A percentile compares a stretch with the other conserved stretches of the same genome.
Evolutionary conservation across 1,140 invertebrate species (phyloP).

Genomic region (Zaprionus ornatus): DNA sequence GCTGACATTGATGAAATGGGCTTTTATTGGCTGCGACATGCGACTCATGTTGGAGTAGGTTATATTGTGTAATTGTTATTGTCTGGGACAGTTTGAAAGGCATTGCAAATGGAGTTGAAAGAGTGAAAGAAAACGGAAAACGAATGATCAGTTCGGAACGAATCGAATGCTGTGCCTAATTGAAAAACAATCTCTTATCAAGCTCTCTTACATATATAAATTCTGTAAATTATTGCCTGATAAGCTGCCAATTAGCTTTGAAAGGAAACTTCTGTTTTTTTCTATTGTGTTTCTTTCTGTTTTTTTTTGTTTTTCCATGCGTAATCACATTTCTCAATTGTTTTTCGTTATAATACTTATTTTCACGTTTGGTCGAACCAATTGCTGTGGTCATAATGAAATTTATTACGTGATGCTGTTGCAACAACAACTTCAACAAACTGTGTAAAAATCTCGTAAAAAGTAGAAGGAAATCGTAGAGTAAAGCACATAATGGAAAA

Average conservation of each 20-base stretch:
- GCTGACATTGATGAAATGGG: slow-evolving; percentile 75
- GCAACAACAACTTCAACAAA: slow-evolving; percentile 26
- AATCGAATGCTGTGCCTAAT: slow-evolving; percentile 6
- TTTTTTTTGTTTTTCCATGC: background rate
- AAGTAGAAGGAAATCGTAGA: slow-evolving; percentile 48
- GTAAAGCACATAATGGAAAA: slow-evolving; percentile 44
- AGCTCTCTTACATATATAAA: background rate
- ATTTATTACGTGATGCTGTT: slow-evolving; percentile 69
- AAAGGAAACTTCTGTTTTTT: background rate
- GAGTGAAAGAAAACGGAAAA: background rate
- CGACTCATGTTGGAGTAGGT: slow-evolving; percentile 41
- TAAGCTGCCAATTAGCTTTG: slow-evolving; percentile 13
- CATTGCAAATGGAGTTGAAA: slow-evolving; percentile 48
- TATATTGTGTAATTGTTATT: slow-evolving; percentile 65
- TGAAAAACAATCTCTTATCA: slow-evolving; percentile 15
- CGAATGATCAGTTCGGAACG: slow-evolving; percentile 3
- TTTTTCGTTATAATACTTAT: slow-evolving; percentile 20
- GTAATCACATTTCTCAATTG: slow-evolving; percentile 14
- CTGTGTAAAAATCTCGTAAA: slow-evolving; percentile 52
- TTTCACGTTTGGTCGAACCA: slow-evolving; percentile 28
- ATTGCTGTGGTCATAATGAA: slow-evolving; percentile 57
- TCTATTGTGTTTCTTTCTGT: background rate
- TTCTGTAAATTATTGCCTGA: slow-evolving; percentile 3
- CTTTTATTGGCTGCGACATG: slow-evolving; percentile 59
- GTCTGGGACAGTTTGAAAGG: slow-evolving; percentile 36